Conservation (phyloP, 2,113 vertebrate genomes). For the Mobula birostris region DNA sequence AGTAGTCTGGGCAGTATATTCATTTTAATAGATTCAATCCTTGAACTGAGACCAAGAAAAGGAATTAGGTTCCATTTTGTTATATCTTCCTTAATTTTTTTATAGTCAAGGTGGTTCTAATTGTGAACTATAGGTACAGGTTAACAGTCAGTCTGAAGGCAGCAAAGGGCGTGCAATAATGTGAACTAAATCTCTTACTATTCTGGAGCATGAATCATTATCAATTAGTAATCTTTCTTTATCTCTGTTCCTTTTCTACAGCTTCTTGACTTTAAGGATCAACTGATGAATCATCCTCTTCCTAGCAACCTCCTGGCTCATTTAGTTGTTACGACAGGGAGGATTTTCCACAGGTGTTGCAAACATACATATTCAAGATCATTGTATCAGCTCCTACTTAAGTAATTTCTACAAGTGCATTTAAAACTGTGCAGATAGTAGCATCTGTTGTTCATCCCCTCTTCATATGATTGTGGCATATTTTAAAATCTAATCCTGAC, state of each 20-base stretch:
- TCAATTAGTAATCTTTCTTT: neutral
- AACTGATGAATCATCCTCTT: conserved; percentile 38
- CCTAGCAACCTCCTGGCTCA: conserved; percentile 37
- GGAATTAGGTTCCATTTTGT: no score
- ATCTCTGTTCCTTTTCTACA: neutral
- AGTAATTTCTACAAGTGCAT: neutral
- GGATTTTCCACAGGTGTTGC: conserved; percentile 39
- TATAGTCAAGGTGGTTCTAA: neutral
- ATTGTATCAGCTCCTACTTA: neutral
- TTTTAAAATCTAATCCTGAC: no score
- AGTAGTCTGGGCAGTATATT: no score
- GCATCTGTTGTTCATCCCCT: neutral
- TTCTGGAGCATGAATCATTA: neutral
- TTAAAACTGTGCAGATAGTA: neutral
- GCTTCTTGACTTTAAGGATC: conserved; percentile 40
- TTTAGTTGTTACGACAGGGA: conserved; percentile 37
- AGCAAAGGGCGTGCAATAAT: neutral
- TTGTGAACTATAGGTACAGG: neutral
- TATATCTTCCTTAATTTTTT: no score
- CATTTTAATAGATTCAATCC: no score
- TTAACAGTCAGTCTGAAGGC: neutral
- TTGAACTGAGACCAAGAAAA: no score
- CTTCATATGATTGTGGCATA: neutral
- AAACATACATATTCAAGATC: neutral
- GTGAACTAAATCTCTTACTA: no score